Evolutionary conservation across 2,797 vertebrate species (phyloP).

Genomic region (Gymnothorax reevesii): DNA sequence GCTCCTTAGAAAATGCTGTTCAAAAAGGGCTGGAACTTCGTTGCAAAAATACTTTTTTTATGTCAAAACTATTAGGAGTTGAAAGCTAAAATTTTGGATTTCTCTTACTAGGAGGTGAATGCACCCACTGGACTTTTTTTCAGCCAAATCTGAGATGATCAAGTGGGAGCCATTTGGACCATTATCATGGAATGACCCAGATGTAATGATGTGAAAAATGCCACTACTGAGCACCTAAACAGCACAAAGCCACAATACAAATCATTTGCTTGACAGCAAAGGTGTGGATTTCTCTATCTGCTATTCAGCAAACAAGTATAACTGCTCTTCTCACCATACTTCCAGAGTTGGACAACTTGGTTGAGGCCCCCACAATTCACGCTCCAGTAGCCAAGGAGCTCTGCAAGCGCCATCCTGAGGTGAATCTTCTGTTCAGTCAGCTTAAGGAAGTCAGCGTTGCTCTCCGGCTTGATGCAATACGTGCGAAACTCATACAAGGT

Average conservation of each 20-base stretch:
- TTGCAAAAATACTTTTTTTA: no score
- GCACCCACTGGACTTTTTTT: no score
- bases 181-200: no score
- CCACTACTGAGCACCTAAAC: not conserved
- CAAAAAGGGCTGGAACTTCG: no score
- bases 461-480: slow-evolving; percentile 79
- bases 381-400: slow-evolving; percentile 87
- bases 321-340: slow-evolving; percentile 79
- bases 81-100: not conserved
- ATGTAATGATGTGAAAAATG: not conserved
- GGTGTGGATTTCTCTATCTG: not conserved
- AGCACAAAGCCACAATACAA: not conserved
- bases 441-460: slow-evolving; percentile 80
- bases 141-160: no score
- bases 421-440: slow-evolving; percentile 76
- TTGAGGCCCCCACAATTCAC: slow-evolving; percentile 85
- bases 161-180: no score
- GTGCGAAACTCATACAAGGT: slow-evolving; percentile 89
- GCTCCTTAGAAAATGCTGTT: no score
- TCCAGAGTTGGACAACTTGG: slow-evolving; percentile 89
- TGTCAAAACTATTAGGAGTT: not conserved
- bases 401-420: slow-evolving; percentile 80
- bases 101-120: no score
- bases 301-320: not conserved
- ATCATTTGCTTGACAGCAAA: not conserved